Conservation (phyloP, 2,113 vertebrate genomes). For the Oryzias javanicus region DNA sequence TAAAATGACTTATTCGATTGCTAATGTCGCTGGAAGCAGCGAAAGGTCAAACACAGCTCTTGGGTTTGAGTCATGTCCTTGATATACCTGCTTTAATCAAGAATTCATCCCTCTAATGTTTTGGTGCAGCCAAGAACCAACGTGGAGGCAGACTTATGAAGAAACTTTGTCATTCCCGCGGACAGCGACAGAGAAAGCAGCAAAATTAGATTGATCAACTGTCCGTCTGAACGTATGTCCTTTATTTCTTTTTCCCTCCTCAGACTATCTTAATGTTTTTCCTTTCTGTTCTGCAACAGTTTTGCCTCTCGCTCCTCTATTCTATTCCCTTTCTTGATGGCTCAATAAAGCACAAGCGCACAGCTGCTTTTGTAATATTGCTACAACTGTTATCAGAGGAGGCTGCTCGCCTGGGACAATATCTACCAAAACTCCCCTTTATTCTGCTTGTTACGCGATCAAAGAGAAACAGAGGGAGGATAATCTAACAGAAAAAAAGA, state of each 20-base stretch:
- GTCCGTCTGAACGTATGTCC: background rate
- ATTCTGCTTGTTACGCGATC: slow-evolving; percentile 26
- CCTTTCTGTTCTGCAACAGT: background rate
- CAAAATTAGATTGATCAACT: slow-evolving; percentile 16
- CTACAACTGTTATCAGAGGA: slow-evolving; percentile 19
- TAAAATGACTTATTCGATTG: background rate
- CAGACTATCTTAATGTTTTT: background rate
- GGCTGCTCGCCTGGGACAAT: slow-evolving; percentile 13
- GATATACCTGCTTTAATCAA: slow-evolving; percentile 3
- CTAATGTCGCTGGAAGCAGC: background rate
- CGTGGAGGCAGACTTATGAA: slow-evolving; percentile 10
- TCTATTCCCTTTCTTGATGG: background rate
- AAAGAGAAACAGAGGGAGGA: slow-evolving; percentile 9
- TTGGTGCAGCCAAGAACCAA: slow-evolving; percentile 14
- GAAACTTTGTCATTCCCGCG: slow-evolving; percentile 10
- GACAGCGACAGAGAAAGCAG: background rate
- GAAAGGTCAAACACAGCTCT: slow-evolving; percentile 11
- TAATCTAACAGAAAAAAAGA: background rate
- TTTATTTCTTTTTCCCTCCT: slow-evolving; percentile 19
- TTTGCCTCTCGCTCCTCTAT: background rate
- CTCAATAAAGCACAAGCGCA: slow-evolving; percentile 10
- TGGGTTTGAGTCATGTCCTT: background rate
- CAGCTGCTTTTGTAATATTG: slow-evolving; percentile 16
- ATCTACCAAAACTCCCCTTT: slow-evolving; percentile 20
- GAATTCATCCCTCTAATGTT: slow-evolving; percentile 21